Evolutionary conservation across 2,797 vertebrate genomes (phyloP).

Genomic region (Acanthopagrus latus): DNA sequence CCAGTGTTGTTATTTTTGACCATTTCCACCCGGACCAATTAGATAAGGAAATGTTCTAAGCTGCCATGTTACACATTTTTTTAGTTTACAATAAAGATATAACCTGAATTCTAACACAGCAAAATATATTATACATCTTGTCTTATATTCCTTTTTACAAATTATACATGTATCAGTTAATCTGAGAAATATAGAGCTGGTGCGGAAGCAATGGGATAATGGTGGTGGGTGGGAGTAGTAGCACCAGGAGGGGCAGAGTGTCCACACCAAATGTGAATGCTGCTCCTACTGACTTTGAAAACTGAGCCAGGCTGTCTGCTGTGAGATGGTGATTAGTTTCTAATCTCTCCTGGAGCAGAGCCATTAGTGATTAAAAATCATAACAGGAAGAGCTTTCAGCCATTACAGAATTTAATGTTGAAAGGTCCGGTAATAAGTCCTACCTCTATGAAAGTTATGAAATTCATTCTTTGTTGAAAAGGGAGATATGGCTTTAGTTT

Average conservation of each 20-base stretch:
- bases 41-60: neutral
- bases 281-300: conserved; percentile 34
- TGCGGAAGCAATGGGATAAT: conserved; percentile 25
- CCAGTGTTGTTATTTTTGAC: neutral
- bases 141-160: neutral
- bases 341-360: conserved; percentile 47
- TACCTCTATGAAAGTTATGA: neutral
- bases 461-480: neutral
- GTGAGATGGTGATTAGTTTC: conserved; percentile 56
- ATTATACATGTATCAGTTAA: conserved; percentile 5
- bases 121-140: neutral
- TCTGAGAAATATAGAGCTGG: neutral
- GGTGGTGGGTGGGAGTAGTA: conserved; percentile 27
- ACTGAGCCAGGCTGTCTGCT: conserved; percentile 42
- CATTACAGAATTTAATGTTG: conserved; percentile 20
- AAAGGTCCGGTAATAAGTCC: conserved; percentile 11
- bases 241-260: conserved; percentile 19
- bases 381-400: conserved; percentile 25
- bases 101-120: neutral
- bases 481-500: neutral
- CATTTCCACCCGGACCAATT: neutral
- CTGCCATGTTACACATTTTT: neutral
- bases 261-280: conserved; percentile 22
- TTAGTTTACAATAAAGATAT: neutral
- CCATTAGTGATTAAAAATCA: conserved; percentile 42